Evolutionary conservation across 2,113 vertebrate species (phyloP).

Genomic region (Uropsilus gracilis): DNA sequence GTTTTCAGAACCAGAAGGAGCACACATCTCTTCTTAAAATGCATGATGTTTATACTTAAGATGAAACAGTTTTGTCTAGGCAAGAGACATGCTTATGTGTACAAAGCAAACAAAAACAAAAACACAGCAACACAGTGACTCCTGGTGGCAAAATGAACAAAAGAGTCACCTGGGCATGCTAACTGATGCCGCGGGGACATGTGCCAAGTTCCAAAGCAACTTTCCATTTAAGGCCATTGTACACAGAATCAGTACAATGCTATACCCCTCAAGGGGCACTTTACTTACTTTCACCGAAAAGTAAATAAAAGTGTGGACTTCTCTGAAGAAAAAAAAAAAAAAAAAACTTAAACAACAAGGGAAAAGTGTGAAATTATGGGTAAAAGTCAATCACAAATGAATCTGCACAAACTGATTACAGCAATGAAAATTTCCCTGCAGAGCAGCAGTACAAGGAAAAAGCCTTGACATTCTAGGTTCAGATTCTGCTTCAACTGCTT

Average conservation of each 20-base stretch:
- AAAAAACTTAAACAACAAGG: background rate
- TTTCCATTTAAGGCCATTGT: background rate
- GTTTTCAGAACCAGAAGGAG: background rate
- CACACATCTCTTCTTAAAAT: background rate
- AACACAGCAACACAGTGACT: background rate
- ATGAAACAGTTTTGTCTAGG: background rate
- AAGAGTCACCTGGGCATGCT: background rate
- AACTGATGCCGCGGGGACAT: background rate
- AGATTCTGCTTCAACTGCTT: background rate
- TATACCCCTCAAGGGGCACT: background rate
- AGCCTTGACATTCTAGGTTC: background rate
- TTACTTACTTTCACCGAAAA: background rate
- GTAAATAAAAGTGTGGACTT: background rate
- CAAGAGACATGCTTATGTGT: background rate
- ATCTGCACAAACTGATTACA: background rate
- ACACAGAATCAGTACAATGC: background rate
- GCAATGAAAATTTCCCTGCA: background rate
- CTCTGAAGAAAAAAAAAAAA: background rate
- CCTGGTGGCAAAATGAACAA: background rate
- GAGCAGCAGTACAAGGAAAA: background rate
- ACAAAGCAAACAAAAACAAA: background rate
- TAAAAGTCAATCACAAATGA: constrained; percentile 40
- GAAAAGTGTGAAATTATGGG: constrained; percentile 2
- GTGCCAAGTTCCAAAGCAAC: background rate
- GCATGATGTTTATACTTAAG: background rate